phyloP scores from a whole-genome alignment of 2,888 invertebrate genomes.

The Acleris laterana region DNA sequence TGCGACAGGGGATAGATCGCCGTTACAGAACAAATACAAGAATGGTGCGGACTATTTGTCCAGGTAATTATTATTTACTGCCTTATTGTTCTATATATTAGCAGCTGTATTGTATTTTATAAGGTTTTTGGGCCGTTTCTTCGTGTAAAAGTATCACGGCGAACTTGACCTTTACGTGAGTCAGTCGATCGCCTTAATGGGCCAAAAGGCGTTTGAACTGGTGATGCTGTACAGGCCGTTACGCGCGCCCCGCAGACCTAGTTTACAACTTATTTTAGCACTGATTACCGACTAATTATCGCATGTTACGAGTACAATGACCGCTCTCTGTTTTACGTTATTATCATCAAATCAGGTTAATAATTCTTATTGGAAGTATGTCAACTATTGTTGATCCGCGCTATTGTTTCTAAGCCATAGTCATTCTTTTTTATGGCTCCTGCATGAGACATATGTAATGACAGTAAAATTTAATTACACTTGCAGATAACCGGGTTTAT shows the following conservation, averaged over 20 bases:
- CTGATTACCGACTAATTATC: constrained; percentile 58
- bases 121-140: constrained; percentile 41
- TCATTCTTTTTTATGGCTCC: constrained; percentile 8
- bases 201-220: constrained; percentile 71
- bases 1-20: constrained; percentile 89
- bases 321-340: constrained; percentile 19
- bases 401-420: constrained; percentile 7
- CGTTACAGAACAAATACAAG: constrained; percentile 82
- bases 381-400: constrained; percentile 6
- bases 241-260: constrained; percentile 46
- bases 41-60: constrained; percentile 74
- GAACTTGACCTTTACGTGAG: constrained; percentile 72
- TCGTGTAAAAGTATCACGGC: constrained; percentile 48
- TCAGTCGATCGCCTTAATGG: constrained; percentile 61
- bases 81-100: constrained; percentile 17
- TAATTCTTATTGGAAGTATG: constrained; percentile 10
- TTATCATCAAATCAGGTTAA: constrained; percentile 4
- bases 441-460: not conserved
- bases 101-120: constrained; percentile 4
- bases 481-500: too few relatives aligned
- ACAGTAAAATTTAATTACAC: too few relatives aligned
- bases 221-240: constrained; percentile 43
- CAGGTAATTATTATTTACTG: constrained; percentile 55
- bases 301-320: constrained; percentile 46
- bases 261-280: constrained; percentile 43